These are phyloP conservation scores for Cuniculus paca DNA, from an alignment of 2,797 vertebrate genomes.

Conservation along the genomic window DNA sequence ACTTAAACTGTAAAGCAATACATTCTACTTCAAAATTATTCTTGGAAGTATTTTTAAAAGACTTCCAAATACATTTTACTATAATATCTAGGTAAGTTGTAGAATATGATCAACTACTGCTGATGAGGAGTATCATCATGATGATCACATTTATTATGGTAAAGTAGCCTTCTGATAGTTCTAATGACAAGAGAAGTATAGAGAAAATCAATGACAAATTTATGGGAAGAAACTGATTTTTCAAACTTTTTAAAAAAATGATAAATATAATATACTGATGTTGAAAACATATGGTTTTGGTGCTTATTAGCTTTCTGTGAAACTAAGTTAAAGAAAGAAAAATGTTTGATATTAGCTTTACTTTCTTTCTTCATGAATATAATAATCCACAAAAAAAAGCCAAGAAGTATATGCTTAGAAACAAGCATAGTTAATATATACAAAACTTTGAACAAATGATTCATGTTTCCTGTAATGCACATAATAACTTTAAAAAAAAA, in stretches of 20 bases:
- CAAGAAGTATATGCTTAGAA: neutral
- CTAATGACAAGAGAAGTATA: neutral
- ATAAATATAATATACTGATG: neutral
- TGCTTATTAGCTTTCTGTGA: neutral
- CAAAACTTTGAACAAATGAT: neutral
- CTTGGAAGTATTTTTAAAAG: constrained; percentile 12
- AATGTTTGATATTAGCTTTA: neutral
- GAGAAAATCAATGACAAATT: constrained; percentile 24
- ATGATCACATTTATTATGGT: neutral
- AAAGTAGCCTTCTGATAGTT: constrained; percentile 31
- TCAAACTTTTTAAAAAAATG: neutral
- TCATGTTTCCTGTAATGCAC: neutral
- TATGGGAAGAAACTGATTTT: neutral
- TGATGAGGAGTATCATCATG: neutral
- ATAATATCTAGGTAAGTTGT: neutral
- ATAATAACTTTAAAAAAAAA: neutral
- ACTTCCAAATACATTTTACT: neutral
- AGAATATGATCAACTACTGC: neutral
- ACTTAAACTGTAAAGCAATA: neutral
- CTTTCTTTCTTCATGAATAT: neutral
- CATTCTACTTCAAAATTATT: constrained; percentile 24
- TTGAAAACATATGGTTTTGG: neutral
- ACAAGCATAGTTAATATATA: neutral
- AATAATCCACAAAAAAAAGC: neutral
- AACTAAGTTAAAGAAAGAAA: neutral